Evolutionary conservation across 2,888 invertebrate genomes (phyloP).

Genomic region (Euproctis similis): DNA sequence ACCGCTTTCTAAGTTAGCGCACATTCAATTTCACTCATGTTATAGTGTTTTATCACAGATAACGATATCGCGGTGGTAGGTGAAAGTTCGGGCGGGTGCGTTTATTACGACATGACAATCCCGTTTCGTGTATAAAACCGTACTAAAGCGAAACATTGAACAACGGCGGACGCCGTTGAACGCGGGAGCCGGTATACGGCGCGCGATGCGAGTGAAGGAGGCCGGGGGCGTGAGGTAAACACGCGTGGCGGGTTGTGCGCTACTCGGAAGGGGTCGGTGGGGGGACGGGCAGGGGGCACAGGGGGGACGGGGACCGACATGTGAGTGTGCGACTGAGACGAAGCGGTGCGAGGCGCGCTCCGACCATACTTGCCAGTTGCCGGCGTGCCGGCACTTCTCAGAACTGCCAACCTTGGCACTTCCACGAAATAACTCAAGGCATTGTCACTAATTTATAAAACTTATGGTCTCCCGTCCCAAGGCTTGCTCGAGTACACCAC

Average conservation of each 20-base stretch:
- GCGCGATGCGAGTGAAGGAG: slow-evolving; percentile 31
- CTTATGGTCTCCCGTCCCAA: slow-evolving; percentile 58
- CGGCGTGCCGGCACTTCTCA: slow-evolving; percentile 54
- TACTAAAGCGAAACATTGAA: too few species aligned
- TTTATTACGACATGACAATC: slow-evolving; percentile 40
- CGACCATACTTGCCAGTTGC: slow-evolving; percentile 25
- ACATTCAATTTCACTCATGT: slow-evolving; percentile 69
- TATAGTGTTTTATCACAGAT: slow-evolving; percentile 63
- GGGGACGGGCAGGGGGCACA: slow-evolving; percentile 18
- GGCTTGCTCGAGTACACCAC: slow-evolving; percentile 30
- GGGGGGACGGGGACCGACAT: slow-evolving; percentile 21
- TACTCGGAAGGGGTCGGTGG: slow-evolving; percentile 20
- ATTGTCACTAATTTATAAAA: slow-evolving; percentile 73
- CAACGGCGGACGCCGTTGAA: too few species aligned
- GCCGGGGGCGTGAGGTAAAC: slow-evolving; percentile 33
- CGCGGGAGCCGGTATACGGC: slow-evolving; percentile 24
- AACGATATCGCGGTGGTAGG: slow-evolving; percentile 63
- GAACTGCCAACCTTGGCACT: slow-evolving; percentile 67
- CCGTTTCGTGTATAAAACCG: slow-evolving; percentile 45
- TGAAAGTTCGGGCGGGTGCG: slow-evolving; percentile 60
- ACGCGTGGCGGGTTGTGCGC: slow-evolving; percentile 20
- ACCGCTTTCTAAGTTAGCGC: slow-evolving; percentile 62
- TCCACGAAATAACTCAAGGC: slow-evolving; percentile 67
- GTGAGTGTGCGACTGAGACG: slow-evolving; percentile 29
- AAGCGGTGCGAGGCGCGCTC: slow-evolving; percentile 24